Evolutionary conservation across 2,888 invertebrate species (phyloP), one percentile per base, ranked within the genome.

Genomic region (Cataglyphis livida): DNA sequence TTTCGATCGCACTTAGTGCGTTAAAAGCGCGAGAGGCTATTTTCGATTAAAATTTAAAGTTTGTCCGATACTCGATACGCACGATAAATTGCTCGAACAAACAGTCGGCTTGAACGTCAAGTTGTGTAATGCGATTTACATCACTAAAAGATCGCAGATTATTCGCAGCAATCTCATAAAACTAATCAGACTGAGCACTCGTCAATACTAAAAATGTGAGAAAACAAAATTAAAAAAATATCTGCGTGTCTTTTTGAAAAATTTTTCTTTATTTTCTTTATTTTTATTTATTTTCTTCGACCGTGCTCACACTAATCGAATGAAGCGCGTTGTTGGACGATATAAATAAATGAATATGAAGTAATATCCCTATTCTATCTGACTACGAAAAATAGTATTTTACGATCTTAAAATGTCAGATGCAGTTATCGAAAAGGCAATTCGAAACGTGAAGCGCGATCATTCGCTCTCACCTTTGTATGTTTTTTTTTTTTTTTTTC

Each of bases 311-410:
- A n/a, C 10, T n/a, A 9, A 9, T 75, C 35, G 38, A 76, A 54
- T 65, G 25, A 10, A 28, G 15, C 15, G 6, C 15, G n/a, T 73
- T 48, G 48, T 48, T 1, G 51, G 12, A 54, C 57, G 78, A 86
- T 61, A 84, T 84, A 88, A 88, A 89, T 89, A 89, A 87, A 74
- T 88, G 76, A 83, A 83, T 28, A 62, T 83, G 81, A 87, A 82
- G 66, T 81, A 81, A 62, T 64, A 48, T 18, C 48, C 44, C 48
- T 48, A 2, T 78, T 12, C 21, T 59, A 61, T 61, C 76, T 57
- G 41, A 78, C 59, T 84, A 84, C 9, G 57, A 84, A 81, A 85
- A 87, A 57, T 87, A 88, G 41, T 84, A 84, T 35, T 41, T 62
- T 76, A 57, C 62, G 83, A 59, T 35, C 59, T 87, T 84, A 59